Evolutionary conservation across 1,140 invertebrate species (phyloP).

Genomic region (Drosophila murphyi): DNA sequence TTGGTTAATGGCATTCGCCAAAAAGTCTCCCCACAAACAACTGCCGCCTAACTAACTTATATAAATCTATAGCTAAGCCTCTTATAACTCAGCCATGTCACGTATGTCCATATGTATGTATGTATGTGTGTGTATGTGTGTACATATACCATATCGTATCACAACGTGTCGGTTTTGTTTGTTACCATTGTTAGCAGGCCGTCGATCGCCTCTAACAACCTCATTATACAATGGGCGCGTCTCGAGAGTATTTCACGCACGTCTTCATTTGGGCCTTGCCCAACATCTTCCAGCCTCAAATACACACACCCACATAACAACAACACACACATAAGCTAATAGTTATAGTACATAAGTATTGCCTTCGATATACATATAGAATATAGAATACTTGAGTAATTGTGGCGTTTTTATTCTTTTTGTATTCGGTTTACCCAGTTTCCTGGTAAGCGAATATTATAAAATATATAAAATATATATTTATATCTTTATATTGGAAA

Average conservation of each 20-base stretch:
- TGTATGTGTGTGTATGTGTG: neutral
- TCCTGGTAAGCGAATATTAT: neutral
- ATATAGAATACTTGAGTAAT: neutral
- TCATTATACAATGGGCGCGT: constrained; percentile 35
- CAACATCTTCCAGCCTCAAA: constrained; percentile 27
- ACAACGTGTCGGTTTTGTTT: constrained; percentile 1
- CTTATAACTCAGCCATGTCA: constrained; percentile 58
- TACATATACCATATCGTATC: constrained; percentile 11
- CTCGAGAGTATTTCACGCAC: constrained; percentile 60
- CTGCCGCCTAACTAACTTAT: constrained; percentile 35
- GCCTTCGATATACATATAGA: no score
- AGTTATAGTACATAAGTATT: neutral
- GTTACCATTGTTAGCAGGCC: constrained; percentile 10
- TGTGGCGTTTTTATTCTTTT: neutral
- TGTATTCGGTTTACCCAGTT: neutral
- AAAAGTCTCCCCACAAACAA: constrained; percentile 21
- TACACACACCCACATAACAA: neutral
- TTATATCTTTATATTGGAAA: neutral
- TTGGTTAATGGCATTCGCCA: constrained; percentile 52
- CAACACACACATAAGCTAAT: neutral
- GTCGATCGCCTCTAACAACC: neutral
- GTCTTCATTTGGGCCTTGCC: constrained; percentile 46
- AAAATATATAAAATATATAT: no score
- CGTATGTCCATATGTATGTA: constrained; percentile 20
- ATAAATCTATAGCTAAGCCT: constrained; percentile 40